A percentile compares a stretch with the other conserved stretches of the same genome.
phyloP scores from a whole-genome alignment of 2,888 invertebrate genomes.

The Lasioglossum pauxillum region DNA sequence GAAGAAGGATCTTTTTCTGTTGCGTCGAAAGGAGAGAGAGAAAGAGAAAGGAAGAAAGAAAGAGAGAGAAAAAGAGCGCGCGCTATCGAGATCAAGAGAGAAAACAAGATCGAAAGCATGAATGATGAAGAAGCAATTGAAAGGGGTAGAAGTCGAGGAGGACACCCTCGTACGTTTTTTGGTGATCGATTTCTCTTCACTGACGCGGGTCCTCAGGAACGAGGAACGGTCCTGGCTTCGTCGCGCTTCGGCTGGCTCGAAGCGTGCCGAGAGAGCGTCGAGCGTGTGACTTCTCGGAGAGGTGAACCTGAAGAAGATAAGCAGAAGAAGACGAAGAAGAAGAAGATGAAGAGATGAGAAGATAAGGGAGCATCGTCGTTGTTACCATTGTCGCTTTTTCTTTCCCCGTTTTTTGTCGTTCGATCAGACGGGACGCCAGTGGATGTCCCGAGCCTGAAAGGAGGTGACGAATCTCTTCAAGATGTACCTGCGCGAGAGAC shows the following conservation, averaged over 20 bases:
- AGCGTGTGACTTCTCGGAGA: conserved; percentile 22
- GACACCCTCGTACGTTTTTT: conserved; percentile 36
- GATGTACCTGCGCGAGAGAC: conserved; percentile 70
- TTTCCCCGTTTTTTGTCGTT: conserved; percentile 44
- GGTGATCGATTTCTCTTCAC: conserved; percentile 30
- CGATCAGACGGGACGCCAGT: conserved; percentile 15
- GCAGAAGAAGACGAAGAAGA: not conserved
- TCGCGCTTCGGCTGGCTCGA: conserved; percentile 67
- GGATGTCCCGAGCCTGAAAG: conserved; percentile 45
- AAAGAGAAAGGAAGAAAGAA: too few species aligned
- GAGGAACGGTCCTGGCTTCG: conserved; percentile 36
- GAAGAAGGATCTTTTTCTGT: conserved; percentile 22
- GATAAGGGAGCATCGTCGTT: conserved; percentile 47
- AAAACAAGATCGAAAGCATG: not conserved
- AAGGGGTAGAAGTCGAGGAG: conserved; percentile 15
- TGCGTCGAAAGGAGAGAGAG: not conserved
- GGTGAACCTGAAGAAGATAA: not conserved
- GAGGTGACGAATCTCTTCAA: conserved; percentile 73
- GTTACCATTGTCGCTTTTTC: conserved; percentile 51
- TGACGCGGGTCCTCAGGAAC: conserved; percentile 58
- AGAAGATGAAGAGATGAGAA: not conserved
- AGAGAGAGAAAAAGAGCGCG: not conserved
- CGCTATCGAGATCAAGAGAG: not conserved
- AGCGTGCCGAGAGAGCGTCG: conserved; percentile 40
- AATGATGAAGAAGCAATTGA: not conserved